Evolutionary conservation across 2,113 vertebrate species (phyloP), one percentile per base, ranked within the genome.

Genomic region (Halcyon senegalensis): DNA sequence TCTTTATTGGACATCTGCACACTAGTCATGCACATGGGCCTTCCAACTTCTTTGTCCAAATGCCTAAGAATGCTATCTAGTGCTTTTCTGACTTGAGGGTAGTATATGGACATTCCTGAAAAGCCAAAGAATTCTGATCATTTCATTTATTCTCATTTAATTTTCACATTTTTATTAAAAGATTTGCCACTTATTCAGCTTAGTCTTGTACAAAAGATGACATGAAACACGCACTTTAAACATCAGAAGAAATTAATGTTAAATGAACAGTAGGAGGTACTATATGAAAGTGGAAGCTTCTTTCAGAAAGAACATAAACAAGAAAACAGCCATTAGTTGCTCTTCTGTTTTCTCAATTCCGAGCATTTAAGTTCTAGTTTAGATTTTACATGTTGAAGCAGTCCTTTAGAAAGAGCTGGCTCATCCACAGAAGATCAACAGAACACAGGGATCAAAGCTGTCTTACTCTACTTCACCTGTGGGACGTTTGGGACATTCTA

Each of bases 1-100:
- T 99, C 99, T 96, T 99, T 99, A 94, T 99, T 99, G 79, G 99
- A 99, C 99, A 99, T 99, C 98, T 99, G 99, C 58, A 99, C 98
- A 30, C 98, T 99, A 31, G 99, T 99, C 99, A 99, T 99, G 94
- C 99, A 99, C 99, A 99, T 99, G 13, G 99, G 99, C 86, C 99
- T 99, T 55, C 99, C 99, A 94, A 99, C 99, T 95, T 99, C 99
- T 98, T 99, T 99, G 98, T 99, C 99, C 95, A 99, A 97, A 97
- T 99, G 99, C 67, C 99, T 98, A 70, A 99, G 98, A 93, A 99
- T 99, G 98, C 98, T 99, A 83, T 99, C 99, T 73, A 99, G 96
- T 5, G 99, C 99, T 97, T 99, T 99, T 94, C 99, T 98, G 74
- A 99, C 99, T 98, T 99, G 99, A 82, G 99, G 99, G 93, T 99